Evolutionary conservation across 1,140 invertebrate species (phyloP).

Genomic region (Arctopsyche grandis): DNA sequence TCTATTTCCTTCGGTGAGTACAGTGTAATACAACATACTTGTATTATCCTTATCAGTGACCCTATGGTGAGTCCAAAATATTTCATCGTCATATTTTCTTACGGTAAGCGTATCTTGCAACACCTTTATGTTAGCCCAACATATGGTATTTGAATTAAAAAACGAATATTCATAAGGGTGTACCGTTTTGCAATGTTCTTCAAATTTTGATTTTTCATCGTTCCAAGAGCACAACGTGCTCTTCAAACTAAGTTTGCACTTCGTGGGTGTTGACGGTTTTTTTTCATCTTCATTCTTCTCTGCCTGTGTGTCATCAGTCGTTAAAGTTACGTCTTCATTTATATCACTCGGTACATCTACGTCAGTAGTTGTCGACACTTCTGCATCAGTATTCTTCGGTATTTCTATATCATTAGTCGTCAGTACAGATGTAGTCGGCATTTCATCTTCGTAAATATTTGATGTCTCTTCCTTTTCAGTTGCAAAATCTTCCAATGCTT

Average conservation of each 20-base stretch:
- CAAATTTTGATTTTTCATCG: neutral
- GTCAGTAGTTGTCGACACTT: neutral
- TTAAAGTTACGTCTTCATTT: neutral
- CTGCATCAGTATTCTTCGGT: neutral
- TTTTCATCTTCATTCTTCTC: neutral
- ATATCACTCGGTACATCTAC: neutral
- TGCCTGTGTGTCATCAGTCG: neutral
- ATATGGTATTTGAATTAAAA: neutral
- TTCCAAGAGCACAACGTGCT: neutral
- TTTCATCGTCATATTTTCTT: neutral
- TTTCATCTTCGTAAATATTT: neutral
- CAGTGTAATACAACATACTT: neutral
- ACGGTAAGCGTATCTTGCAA: neutral
- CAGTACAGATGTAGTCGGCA: too few species aligned
- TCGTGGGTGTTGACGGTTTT: neutral
- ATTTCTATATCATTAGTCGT: too few species aligned
- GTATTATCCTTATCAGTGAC: neutral
- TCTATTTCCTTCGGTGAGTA: neutral
- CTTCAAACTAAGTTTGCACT: neutral
- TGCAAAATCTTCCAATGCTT: too few species aligned
- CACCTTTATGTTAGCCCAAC: neutral
- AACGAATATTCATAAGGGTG: neutral
- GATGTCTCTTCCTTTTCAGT: neutral
- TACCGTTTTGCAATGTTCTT: neutral
- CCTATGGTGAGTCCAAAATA: slow-evolving; percentile 6